phyloP scores from a whole-genome alignment of 30 jellyfish, hydroid and myxozoan species.

The Aurelia sp. region DNA sequence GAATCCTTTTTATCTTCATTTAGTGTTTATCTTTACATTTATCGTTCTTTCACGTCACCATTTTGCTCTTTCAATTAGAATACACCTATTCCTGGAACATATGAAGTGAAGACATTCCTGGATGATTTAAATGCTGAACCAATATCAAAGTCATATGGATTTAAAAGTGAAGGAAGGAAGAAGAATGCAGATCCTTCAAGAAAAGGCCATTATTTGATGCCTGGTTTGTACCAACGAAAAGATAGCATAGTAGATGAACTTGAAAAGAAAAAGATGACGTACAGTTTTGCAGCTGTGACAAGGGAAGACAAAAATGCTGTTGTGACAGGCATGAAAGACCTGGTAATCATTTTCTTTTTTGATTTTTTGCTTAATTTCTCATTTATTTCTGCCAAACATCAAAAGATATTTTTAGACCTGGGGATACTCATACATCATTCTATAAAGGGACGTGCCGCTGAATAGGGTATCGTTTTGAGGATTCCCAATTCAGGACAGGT shows the following conservation, averaged over 20 bases:
- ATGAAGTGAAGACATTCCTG: constrained; percentile 59
- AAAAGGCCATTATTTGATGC: constrained; percentile 84
- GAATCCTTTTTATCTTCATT: too few species aligned
- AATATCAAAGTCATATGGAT: constrained; percentile 81
- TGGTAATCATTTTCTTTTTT: constrained; percentile 13
- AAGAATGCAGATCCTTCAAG: constrained; percentile 86
- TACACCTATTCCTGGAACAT: constrained; percentile 92
- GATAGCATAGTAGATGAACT: constrained; percentile 32
- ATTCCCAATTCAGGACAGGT: too few species aligned
- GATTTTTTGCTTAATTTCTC: too few species aligned
- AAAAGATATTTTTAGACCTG: too few species aligned
- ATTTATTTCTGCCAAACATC: too few species aligned
- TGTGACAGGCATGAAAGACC: constrained; percentile 62
- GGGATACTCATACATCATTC: too few species aligned
- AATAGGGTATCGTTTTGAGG: too few species aligned
- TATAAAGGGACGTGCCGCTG: too few species aligned
- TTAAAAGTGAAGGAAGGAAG: constrained; percentile 90
- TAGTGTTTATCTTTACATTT: too few species aligned
- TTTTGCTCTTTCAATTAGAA: constrained; percentile 39
- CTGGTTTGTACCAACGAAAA: constrained; percentile 77
- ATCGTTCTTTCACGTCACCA: too few species aligned
- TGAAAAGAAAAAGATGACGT: constrained; percentile 48
- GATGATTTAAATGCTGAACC: constrained; percentile 75
- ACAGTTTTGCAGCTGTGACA: constrained; percentile 56
- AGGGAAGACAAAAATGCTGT: constrained; percentile 63